Evolutionary conservation across 2,113 vertebrate species (phyloP).

Genomic region (Epinephelus fuscoguttatus): DNA sequence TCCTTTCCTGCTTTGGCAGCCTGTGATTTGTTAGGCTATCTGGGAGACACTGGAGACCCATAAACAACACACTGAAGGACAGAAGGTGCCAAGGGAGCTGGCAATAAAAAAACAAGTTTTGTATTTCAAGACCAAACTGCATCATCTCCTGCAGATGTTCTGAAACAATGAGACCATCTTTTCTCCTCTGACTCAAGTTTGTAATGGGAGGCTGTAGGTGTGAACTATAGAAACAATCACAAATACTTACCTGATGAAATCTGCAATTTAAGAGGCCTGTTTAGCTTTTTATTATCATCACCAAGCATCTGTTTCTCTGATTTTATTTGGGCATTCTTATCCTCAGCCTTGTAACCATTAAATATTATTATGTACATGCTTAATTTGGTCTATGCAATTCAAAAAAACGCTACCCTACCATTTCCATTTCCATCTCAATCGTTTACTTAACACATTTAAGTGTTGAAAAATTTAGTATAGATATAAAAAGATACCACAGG

Average conservation of each 20-base stretch:
- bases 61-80: slow-evolving; percentile 27
- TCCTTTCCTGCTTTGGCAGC: slow-evolving; percentile 14
- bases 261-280: neutral
- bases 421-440: neutral
- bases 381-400: neutral
- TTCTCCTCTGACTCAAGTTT: neutral
- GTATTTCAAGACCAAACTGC: slow-evolving; percentile 4
- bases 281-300: neutral
- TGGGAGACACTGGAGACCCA: slow-evolving; percentile 17
- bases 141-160: slow-evolving; percentile 3
- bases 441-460: neutral
- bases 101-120: slow-evolving; percentile 3
- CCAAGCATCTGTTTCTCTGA: neutral
- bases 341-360: neutral
- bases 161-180: neutral
- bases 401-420: neutral
- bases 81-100: neutral
- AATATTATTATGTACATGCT: neutral
- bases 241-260: neutral
- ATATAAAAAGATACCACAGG: neutral
- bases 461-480: neutral
- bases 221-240: neutral
- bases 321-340: neutral
- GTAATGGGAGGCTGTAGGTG: neutral
- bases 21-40: slow-evolving; percentile 27